Evolutionary conservation across 2,797 vertebrate species (phyloP).

Genomic region (Leptodactylus fallax): DNA sequence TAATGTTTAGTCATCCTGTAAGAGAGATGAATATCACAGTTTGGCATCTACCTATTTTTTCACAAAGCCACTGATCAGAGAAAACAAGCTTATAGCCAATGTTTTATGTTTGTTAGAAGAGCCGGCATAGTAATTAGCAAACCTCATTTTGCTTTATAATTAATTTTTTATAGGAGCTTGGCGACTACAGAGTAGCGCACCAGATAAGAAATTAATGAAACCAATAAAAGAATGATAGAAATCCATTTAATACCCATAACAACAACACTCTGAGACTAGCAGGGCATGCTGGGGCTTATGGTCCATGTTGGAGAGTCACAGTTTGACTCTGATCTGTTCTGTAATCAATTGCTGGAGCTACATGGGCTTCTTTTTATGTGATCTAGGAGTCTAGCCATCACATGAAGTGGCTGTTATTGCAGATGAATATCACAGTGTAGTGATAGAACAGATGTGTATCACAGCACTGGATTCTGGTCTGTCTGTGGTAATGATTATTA

Average conservation of each 20-base stretch:
- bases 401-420: slow-evolving; percentile 7
- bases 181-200: neutral
- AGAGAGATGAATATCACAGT: neutral
- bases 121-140: slow-evolving; percentile 2
- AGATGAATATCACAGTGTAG: slow-evolving; percentile 15
- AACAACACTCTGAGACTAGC: neutral
- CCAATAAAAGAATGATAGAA: slow-evolving; percentile 8
- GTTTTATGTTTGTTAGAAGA: slow-evolving; percentile 20
- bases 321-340: neutral
- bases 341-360: neutral
- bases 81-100: neutral
- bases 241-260: neutral
- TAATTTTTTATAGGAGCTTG: slow-evolving; percentile 6
- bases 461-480: neutral
- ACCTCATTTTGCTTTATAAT: neutral
- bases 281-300: neutral
- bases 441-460: slow-evolving; percentile 5
- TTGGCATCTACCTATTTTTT: neutral
- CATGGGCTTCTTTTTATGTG: neutral
- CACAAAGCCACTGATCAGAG: neutral
- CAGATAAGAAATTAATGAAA: slow-evolving; percentile 9
- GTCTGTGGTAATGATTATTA: slow-evolving; percentile 35
- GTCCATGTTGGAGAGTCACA: neutral
- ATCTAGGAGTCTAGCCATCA: neutral
- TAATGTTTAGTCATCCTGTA: neutral